Evolutionary conservation across 2,797 vertebrate species (phyloP), one percentile per base, ranked within the genome.

Genomic region (Enteromius trimaculatus): DNA sequence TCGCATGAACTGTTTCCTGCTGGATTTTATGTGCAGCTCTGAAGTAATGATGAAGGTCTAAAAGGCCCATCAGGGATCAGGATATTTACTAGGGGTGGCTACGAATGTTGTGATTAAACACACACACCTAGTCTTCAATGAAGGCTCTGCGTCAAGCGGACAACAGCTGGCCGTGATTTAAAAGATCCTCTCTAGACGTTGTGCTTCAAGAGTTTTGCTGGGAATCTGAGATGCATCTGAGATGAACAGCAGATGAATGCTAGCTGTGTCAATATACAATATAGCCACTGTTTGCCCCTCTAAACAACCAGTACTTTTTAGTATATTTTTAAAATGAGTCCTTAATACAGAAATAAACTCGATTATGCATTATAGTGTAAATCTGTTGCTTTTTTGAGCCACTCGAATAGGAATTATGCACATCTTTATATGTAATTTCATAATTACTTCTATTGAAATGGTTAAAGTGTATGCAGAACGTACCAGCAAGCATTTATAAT

Each of bases 151-250:
- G 68, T 83, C 44, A 60, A 53, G 29, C 6, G 77, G 69, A 87
- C 62, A 86, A 90, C 80, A 79, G 77, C 85, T 83, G 84, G 85
- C 81, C 53, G 47, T 16, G 70, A 62, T 68, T 87, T 68, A 86
- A 86, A 87, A 77, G 58, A 75, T 34, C 58, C 60, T 80, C 58
- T 81, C 80, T 78, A 75, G 83, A 86, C 79, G 26, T 16, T 37
- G 68, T 39, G 42, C 23, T n/a, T 44, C n/a, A 29, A 13, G 29
- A 29, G 51, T 13, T 64, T 77, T 26, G n/a, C 37, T 39, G 62
- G 80, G 66, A 71, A 47, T 79, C 14, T 37, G 47, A 34, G n/a
- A 58, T 47, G 55, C 11, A 29, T 16, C 42, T n/a, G n/a, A n/a
- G n/a, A n/a, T n/a, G 51, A 76, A 66, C 31, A 58, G 31, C 5